Base-by-base conservation (phyloP, 2,113 vertebrate species). In the Rhadina sibilatrix region DNA sequence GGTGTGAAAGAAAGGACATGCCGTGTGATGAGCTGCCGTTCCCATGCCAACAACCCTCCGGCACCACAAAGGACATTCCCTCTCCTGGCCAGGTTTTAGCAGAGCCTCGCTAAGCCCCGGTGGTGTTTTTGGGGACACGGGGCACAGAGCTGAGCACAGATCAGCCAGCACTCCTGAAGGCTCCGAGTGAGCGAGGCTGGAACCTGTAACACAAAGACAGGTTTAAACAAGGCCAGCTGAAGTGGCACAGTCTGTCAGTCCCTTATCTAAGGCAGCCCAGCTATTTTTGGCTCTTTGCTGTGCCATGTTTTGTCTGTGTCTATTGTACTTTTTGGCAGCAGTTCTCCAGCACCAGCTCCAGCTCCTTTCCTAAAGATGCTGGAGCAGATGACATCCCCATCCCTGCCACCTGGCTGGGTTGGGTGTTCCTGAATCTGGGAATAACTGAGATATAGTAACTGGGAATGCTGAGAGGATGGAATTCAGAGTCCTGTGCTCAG, bases 21-120 rank as follows among this genome's bases (percentile, higher is more conserved):
- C 47, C 0, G 11, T 19, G 65, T 44, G 64, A 61, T 68, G 80
- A 59, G 82, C 54, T 78, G 12, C 59, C 0, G 87, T 94, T 96
- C 82, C 94, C 90, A 90, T 92, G 93, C 82, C 93, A 94, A 96
- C 96, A 70, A 2, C 50, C 65, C 89, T 9, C 12, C 17, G 17
- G 93, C 93, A 3, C 9, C 69, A 20, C 82, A 47, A 5, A 49
- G 70, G 24, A 25, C 47, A 28, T 33, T 37, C 61, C 68, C 72
- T 40, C 65, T 77, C 37, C 88, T 7, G 47, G 24, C 42, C 79
- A 8, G 92, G 52, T 33, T 77, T 87, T 93, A 90, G 56, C 85
- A 19, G 12, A 1, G 63, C 70, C 86, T 57, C 25, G 90, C 75
- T 83, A 91, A 93, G 64, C 9, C 0, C 75, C 23, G 57, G 0